A percentile compares a stretch with the other conserved stretches of the same genome.
These are phyloP conservation scores for Bombus cullumanus DNA, from an alignment of 1,140 invertebrate species.

Conservation along the genomic window DNA sequence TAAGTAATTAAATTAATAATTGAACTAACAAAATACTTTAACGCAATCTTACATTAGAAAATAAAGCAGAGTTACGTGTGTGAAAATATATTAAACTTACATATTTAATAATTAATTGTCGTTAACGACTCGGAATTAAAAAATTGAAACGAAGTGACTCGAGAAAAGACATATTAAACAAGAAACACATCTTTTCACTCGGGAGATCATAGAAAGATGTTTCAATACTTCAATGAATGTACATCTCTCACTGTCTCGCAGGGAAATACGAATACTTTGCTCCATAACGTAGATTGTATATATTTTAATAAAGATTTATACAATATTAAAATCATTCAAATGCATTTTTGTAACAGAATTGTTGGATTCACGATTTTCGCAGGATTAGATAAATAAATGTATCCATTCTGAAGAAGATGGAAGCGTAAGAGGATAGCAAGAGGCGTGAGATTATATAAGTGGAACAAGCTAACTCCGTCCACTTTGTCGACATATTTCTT, in stretches of 20 bases:
- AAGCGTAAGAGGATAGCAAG: not conserved
- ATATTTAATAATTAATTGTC: not conserved
- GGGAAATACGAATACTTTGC: no score
- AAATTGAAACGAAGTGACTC: not conserved
- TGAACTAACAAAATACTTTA: no score
- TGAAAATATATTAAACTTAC: no score
- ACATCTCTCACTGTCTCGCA: no score
- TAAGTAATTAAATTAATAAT: no score
- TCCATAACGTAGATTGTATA: no score
- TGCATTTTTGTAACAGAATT: no score
- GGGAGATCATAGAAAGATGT: not conserved
- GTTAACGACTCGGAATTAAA: not conserved
- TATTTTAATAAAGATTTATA: no score
- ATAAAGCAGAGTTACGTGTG: no score
- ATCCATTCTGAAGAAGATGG: not conserved
- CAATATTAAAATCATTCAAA: no score
- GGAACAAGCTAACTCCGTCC: not conserved
- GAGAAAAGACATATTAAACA: not conserved
- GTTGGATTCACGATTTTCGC: not conserved
- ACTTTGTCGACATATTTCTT: not conserved
- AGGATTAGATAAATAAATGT: conserved; percentile 15
- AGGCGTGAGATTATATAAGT: not conserved
- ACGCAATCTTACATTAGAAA: no score
- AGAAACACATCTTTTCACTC: not conserved
- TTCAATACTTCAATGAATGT: not conserved